A percentile compares a stretch with the other conserved stretches of the same genome.
These are phyloP conservation scores for Cantharis rufa DNA, from an alignment of 2,888 invertebrate species.

Conservation along the genomic window DNA sequence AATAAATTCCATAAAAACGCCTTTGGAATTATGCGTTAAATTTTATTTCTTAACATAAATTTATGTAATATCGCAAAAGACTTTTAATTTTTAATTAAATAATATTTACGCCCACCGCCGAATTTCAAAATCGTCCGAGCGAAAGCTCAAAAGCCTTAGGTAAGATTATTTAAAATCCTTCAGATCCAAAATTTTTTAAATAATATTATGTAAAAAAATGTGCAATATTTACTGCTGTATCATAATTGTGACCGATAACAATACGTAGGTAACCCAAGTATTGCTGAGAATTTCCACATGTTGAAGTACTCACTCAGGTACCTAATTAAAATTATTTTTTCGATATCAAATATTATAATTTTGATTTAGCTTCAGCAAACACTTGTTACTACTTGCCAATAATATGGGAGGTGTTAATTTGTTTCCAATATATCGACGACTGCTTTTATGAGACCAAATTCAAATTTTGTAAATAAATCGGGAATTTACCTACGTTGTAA, in stretches of 20 bases:
- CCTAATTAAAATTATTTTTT: not conserved
- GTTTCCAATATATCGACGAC: not conserved
- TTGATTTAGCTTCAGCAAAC: not conserved
- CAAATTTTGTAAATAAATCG: not conserved
- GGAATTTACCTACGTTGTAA: not conserved
- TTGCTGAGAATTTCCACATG: not conserved
- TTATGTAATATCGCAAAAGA: not conserved
- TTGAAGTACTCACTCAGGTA: too few relatives aligned
- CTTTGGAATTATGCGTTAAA: not conserved
- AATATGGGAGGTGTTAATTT: not conserved
- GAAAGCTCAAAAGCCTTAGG: not conserved
- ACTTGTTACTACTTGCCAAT: not conserved
- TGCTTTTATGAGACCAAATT: not conserved
- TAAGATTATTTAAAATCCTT: not conserved
- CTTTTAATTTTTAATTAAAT: not conserved
- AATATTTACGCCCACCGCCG: not conserved
- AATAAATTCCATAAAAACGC: not conserved
- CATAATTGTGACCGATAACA: not conserved
- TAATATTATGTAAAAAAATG: not conserved
- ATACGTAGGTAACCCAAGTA: not conserved
- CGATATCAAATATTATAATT: not conserved
- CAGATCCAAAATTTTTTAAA: not conserved
- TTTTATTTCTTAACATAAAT: not conserved
- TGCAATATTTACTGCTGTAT: not conserved
- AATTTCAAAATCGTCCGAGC: not conserved